phyloP scores from a whole-genome alignment of 2,113 vertebrate genomes.

The Vicugna pacos region DNA sequence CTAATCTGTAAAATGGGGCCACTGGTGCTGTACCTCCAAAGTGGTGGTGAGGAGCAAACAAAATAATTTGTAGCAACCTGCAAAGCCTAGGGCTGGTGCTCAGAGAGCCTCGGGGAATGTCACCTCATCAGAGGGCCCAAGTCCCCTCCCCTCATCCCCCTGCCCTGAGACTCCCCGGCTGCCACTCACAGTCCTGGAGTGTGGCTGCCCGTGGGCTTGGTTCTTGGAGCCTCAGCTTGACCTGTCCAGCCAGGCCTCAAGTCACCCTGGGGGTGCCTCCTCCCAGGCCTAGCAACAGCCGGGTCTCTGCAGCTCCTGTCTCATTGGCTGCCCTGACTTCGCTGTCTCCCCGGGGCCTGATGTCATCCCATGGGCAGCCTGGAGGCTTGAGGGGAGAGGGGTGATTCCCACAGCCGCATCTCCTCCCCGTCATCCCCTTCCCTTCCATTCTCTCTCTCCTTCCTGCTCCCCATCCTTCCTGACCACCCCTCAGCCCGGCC shows the following conservation, averaged over 20 bases:
- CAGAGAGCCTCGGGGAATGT: not conserved
- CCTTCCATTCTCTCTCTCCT: not conserved
- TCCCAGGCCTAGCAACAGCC: not conserved
- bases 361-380: not conserved
- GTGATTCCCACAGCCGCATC: not conserved
- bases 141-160: not conserved
- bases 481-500: not conserved
- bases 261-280: not conserved
- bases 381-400: not conserved
- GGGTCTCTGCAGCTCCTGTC: not conserved
- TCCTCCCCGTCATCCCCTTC: not conserved
- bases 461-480: not conserved
- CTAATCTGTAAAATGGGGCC: not conserved
- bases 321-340: not conserved
- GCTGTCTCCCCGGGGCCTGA: not conserved
- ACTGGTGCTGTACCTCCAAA: not conserved
- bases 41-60: not conserved
- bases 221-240: not conserved
- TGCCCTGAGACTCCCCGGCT: not conserved
- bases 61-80: fast-evolving
- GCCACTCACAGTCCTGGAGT: not conserved
- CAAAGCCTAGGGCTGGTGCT: not conserved
- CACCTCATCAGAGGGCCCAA: not conserved
- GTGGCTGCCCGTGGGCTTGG: not conserved
- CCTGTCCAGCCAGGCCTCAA: not conserved